Evolutionary conservation across 2,797 vertebrate species (phyloP), one percentile per base, ranked within the genome.

Genomic region (Gymnodraco acuticeps): DNA sequence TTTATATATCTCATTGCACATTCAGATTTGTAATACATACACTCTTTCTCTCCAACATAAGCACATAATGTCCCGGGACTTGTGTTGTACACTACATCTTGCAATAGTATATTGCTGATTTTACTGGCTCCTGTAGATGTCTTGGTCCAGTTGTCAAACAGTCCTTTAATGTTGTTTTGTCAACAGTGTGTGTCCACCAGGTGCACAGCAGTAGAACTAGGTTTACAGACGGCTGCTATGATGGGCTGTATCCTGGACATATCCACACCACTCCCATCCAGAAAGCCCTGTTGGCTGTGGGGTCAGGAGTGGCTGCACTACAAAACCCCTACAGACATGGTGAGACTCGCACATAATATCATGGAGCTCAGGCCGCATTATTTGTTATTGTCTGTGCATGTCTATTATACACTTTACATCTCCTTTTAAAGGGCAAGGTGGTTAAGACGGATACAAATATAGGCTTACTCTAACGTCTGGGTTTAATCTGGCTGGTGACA

Each of bases 251-350:
- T 82, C 95, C 95, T 0, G 95, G 94, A 43, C 97, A 99, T 84
- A 97, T 99, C 54, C 95, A 93, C 84, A 98, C 96, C 31, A 96
- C 84, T 48, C 43, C 81, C 2, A 61, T 97, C 67, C 98, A 99
- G 87, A 99, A 98, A 85, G 90, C 87, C 55, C 83, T 99, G 80
- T 72, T 99, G 90, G 96, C 98, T 0, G 92, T 95, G 0, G 97
- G 97, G 33, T 97, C 98, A 0, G 98, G 97, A 0, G 58, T 94
- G 10, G 95, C 96, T 66, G 96, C 97, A 0, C 93, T 99, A 0
- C 95, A 82, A 38, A 77, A 99, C 75, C 98, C 98, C 1, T 98
- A 98, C 88, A 96, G 98, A 78, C 98, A 99, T n/a, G 98, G 98
- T 99, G 88, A 96, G 94, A 38, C 1, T 15, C 5, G 5, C 10